phyloP scores from a whole-genome alignment of 2,888 invertebrate genomes.

The Lapara coniferarum region DNA sequence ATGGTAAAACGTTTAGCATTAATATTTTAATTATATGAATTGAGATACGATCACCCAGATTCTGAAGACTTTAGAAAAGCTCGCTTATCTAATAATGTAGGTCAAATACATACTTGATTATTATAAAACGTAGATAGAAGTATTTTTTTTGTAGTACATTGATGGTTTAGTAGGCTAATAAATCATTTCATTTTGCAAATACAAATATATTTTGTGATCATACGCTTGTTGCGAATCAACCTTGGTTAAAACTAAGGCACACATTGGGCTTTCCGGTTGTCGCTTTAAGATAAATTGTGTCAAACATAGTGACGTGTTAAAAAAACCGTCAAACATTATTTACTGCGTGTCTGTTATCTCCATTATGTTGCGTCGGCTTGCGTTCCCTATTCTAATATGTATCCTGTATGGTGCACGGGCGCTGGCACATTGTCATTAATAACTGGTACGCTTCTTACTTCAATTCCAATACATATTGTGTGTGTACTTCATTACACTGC shows the following conservation, averaged over 20 bases:
- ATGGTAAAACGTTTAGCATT: too few relatives aligned
- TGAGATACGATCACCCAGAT: too few relatives aligned
- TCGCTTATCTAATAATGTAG: too few relatives aligned
- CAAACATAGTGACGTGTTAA: too few relatives aligned
- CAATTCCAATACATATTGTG: conserved; percentile 3
- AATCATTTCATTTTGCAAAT: too few relatives aligned
- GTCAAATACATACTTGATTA: too few relatives aligned
- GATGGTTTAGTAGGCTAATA: too few relatives aligned
- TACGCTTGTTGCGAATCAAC: background rate
- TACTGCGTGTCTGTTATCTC: background rate
- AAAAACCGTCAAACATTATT: conserved; percentile 7
- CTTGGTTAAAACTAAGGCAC: background rate
- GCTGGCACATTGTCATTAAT: conserved; percentile 3
- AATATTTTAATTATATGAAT: too few relatives aligned
- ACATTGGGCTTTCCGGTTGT: background rate
- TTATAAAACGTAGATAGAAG: too few relatives aligned
- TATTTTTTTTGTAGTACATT: too few relatives aligned
- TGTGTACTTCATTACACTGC: conserved; percentile 9
- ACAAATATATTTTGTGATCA: too few relatives aligned
- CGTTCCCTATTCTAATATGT: background rate
- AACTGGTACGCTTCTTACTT: background rate
- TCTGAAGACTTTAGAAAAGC: too few relatives aligned
- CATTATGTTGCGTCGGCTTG: conserved; percentile 1
- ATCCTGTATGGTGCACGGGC: background rate
- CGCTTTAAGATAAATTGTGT: background rate